Evolutionary conservation across 2,113 vertebrate species (phyloP), one percentile per base, ranked within the genome.

Genomic region (Stercorarius parasiticus): DNA sequence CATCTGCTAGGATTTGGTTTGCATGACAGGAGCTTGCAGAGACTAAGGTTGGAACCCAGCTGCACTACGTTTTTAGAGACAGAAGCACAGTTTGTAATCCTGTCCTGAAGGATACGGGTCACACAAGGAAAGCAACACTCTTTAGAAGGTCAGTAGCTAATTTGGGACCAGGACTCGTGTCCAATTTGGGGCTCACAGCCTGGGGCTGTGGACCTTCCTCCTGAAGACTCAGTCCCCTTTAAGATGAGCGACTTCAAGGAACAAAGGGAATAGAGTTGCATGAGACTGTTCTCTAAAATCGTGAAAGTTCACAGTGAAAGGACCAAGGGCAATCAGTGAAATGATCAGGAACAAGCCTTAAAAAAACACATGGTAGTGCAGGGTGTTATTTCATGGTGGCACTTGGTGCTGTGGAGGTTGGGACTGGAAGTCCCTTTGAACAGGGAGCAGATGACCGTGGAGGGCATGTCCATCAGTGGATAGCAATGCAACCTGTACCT

Each of bases 311-410:
- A 15, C 62, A 76, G 14, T 29, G 53, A 49, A 72, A 72, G 15
- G 32, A 50, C 18, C 8, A 4, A 34, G 34, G 55, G 17, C 34
- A 64, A 56, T 32, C 32, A 40, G 47, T 34, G 42, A 50, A 61
- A n/a, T 15, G 34, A 47, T 36, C 10, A 40, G 43, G 34, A 76
- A 15, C 2, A 21, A 47, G 34, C 36, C 38, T 34, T 10, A 45
- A 13, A 61, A 76, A 25, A 6, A 0, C 18, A 26, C 0, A 0
- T 66, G 45, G 40, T 6, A 16, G 18, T 15, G 17, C 20, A 32
- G 53, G 42, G 42, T 34, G 38, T 53, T 76, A 7, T 5, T 34
- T 23, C 9, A 2, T 19, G 50, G 64, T 40, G 65, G 15, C 49
- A 40, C 26, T 69, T 40, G 5, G 23, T 56, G 42, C 59, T 67